Conservation (phyloP, 2,888 invertebrate genomes). For the Sialis lutaria region DNA sequence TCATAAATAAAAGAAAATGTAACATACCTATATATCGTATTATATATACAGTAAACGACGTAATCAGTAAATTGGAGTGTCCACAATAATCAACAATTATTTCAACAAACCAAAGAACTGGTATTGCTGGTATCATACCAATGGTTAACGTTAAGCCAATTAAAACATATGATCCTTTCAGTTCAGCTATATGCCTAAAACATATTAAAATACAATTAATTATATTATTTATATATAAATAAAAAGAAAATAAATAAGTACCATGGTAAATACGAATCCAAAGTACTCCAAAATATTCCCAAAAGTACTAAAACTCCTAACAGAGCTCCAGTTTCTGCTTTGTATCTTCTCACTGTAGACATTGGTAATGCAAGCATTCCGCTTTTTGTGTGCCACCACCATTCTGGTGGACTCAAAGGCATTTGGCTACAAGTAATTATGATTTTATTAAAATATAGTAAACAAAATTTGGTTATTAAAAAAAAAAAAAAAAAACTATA, state of each 20-base stretch:
- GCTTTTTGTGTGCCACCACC: conserved; percentile 76
- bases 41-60: conserved; percentile 67
- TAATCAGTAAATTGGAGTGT: conserved; percentile 65
- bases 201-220: neutral
- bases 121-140: conserved; percentile 50
- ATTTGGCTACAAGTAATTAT: conserved; percentile 32
- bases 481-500: neutral
- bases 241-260: conserved; percentile 21
- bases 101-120: conserved; percentile 62
- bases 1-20: neutral
- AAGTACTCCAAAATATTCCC: conserved; percentile 64
- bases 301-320: conserved; percentile 49
- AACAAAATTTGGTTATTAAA: too few relatives aligned
- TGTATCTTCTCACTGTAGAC: conserved; percentile 58
- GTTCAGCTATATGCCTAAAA: conserved; percentile 39
- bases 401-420: conserved; percentile 67
- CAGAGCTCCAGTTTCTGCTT: conserved; percentile 53
- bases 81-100: conserved; percentile 69
- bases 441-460: neutral
- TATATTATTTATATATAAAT: neutral
- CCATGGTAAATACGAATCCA: conserved; percentile 62
- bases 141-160: conserved; percentile 48
- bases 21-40: conserved; percentile 49
- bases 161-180: conserved; percentile 35
- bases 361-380: conserved; percentile 63